phyloP scores from a whole-genome alignment of 2,797 vertebrate genomes.

The Halcyon badia region DNA sequence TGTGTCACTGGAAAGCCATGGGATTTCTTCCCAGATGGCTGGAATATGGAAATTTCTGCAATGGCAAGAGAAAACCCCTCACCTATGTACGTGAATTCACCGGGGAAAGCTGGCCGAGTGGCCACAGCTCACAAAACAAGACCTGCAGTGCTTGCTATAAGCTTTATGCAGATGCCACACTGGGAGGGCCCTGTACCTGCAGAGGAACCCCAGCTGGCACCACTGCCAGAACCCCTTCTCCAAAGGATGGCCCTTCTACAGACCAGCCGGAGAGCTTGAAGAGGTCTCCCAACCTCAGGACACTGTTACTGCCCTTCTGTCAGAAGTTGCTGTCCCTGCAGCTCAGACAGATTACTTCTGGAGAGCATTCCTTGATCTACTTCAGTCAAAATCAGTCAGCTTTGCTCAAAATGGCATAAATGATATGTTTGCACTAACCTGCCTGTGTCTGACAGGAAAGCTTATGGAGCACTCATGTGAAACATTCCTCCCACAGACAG shows the following conservation, averaged over 20 bases:
- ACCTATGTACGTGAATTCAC: not conserved
- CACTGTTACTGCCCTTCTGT: not conserved
- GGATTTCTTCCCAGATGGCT: not conserved
- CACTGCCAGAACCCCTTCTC: fast-evolving
- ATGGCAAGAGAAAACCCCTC: not conserved
- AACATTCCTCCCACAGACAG: not conserved
- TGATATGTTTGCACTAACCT: not conserved
- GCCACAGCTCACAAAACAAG: not conserved
- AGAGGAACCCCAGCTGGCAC: not conserved
- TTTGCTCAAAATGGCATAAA: not conserved
- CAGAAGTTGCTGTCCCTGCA: not conserved
- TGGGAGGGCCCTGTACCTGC: not conserved
- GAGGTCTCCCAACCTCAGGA: fast-evolving
- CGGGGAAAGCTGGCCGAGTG: not conserved
- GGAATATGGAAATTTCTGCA: not conserved
- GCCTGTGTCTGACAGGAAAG: not conserved
- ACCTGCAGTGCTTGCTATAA: not conserved
- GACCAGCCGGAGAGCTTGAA: not conserved
- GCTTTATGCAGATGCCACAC: fast-evolving
- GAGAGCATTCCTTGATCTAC: not conserved
- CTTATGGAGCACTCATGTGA: not conserved
- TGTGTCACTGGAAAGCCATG: not conserved
- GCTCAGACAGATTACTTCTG: not conserved
- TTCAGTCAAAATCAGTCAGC: not conserved
- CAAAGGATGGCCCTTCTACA: not conserved